Evolutionary conservation across 2,888 invertebrate genomes (phyloP), one percentile per base, ranked within the genome.

Genomic region (Emmelina monodactyla): DNA sequence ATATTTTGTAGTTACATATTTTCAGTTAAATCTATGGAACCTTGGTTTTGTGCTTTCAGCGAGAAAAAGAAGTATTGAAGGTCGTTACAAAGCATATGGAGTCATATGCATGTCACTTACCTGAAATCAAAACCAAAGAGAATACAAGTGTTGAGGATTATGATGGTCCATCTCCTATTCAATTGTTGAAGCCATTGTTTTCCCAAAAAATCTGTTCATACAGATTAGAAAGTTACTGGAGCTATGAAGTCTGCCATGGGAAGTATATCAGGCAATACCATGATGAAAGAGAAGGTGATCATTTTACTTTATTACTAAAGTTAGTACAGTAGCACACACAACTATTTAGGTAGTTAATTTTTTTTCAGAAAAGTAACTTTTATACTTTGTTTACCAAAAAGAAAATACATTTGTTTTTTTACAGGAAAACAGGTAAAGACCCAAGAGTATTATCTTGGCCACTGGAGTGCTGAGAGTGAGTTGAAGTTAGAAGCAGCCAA

Each of bases 161-260:
- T 55, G 81, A 78, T 33, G 92, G 91, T 1, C 87, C 88, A 31
- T 88, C 88, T 43, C 91, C 94, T 0, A 70, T 94, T 31, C 88
- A 91, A 50, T 69, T 95, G 12, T 65, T 97, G 31, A 82, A 86
- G 39, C 88, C 90, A 0, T 67, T 95, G 37, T 92, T 96, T 59
- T 72, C 82, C 1, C 88, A 90, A 49, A 86, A 88, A 46, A 85
- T 88, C 32, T 97, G 96, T 57, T 92, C 94, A 0, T 94, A 91
- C 54, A 83, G 92, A 43, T 70, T 94, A 33, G 95, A 94, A 59
- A 88, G 89, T 2, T 97, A 95, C 58, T 97, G 97, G 97, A 94
- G 94, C 0, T 97, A 97, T 62, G 96, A 97, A 68, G 85, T 97
- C 16, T 97, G 97, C 53, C 97, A 97, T 67, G 97, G 97, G 0